Conservation (phyloP, 2,113 vertebrate genomes). For the Syngnathus floridae region DNA sequence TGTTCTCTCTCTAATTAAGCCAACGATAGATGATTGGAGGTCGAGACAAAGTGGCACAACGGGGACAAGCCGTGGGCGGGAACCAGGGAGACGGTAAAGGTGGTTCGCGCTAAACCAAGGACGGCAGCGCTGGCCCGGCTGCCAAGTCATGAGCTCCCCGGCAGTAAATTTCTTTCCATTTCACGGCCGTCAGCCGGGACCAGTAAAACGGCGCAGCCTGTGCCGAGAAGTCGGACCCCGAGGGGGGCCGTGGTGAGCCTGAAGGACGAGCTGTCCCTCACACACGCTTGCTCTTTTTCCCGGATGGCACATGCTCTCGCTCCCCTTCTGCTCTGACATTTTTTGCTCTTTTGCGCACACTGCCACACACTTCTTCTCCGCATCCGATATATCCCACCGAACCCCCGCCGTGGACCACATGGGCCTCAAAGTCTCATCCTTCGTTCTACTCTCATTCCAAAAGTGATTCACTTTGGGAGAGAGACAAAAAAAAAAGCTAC, state of each 20-base stretch:
- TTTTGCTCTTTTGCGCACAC: slow-evolving; percentile 42
- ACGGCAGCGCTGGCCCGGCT: slow-evolving; percentile 20
- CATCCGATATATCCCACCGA: slow-evolving; percentile 46
- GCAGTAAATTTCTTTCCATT: slow-evolving; percentile 53
- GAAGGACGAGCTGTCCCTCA: slow-evolving; percentile 57
- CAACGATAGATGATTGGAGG: not conserved
- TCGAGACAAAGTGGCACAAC: not conserved
- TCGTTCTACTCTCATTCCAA: slow-evolving; percentile 54
- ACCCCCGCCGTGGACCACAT: slow-evolving; percentile 39
- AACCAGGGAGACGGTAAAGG: not conserved
- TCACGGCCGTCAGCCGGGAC: slow-evolving; percentile 49
- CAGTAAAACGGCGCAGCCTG: slow-evolving; percentile 39
- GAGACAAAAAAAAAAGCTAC: slow-evolving; percentile 16
- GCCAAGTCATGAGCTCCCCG: slow-evolving; percentile 37
- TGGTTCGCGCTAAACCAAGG: not conserved
- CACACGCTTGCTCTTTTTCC: slow-evolving; percentile 46
- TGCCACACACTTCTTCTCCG: slow-evolving; percentile 7
- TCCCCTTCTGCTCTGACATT: slow-evolving; percentile 32
- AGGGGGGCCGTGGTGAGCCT: slow-evolving; percentile 53
- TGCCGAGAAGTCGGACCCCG: slow-evolving; percentile 46
- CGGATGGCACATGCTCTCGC: slow-evolving; percentile 23
- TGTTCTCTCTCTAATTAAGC: not conserved
- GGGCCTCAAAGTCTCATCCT: slow-evolving; percentile 55
- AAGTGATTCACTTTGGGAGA: slow-evolving; percentile 48
- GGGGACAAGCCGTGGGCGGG: not conserved